Base-by-base conservation (phyloP, 2,113 vertebrate species). In the Scomber colias region DNA sequence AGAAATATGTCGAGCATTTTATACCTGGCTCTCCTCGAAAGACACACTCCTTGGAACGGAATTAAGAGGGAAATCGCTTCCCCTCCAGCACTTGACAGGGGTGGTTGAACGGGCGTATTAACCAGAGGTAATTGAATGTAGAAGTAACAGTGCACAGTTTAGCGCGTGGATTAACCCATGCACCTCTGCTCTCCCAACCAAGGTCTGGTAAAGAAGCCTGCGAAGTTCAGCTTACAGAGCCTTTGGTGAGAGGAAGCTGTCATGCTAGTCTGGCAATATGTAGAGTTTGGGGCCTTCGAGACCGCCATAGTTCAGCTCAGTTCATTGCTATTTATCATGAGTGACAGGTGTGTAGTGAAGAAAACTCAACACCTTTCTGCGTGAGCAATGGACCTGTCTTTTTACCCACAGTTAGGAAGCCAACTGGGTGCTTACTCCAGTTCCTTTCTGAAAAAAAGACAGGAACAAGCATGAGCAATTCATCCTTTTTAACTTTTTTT, bases 101-200 rank as follows among this genome's bases (percentile, higher is more conserved):
- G 81, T 86, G 90, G 90, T 84, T 87, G 85, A 88, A 24, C 50
- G 51, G 81, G 49, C 10, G 27, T 92, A 89, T 92, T 93, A 91
- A 90, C 75, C 89, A 79, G 79, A 81, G 75, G 81, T 93, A 93
- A 92, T 93, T 91, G 90, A 93, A 93, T 91, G 89, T 88, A 88
- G 85, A 89, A 69, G 86, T 82, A 71, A 68, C 75, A 61, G 87
- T 56, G 82, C 79, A 71, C 81, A 80, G 80, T 89, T 90, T 81
- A 81, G 67, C 53, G 24, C 6, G 9, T 56, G 63, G 86, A 85
- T 93, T 89, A 89, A 91, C 86, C 86, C 73, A 30, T 64, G 83
- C 76, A 80, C 81, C 45, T 77, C 74, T 64, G 67, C 87, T 83
- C 76, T 74, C 50, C 85, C 75, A 53, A 5, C 69, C 30, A 19